Percentiles rank a stretch among this genome's conserved stretches.
These are phyloP conservation scores for Tricholauxania praeusta DNA, from an alignment of 2,888 invertebrate genomes.

Conservation along the genomic window DNA sequence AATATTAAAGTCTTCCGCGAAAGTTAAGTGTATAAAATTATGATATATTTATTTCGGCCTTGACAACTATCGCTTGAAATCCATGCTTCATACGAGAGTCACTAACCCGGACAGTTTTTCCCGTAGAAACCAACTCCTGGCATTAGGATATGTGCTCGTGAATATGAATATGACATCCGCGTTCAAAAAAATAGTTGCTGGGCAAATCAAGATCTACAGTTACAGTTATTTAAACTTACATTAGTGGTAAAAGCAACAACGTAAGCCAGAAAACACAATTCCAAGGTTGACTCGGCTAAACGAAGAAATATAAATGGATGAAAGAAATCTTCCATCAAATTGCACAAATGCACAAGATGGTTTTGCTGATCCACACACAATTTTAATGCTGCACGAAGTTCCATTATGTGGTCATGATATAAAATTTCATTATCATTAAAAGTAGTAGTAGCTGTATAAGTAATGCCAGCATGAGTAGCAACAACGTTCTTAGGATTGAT, in stretches of 20 bases:
- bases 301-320: slow-evolving; percentile 35
- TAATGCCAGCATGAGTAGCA: background rate
- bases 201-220: too few species aligned
- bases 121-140: too few species aligned
- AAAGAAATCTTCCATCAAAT: slow-evolving; percentile 40
- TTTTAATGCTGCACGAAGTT: slow-evolving; percentile 38
- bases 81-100: too few species aligned
- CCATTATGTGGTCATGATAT: background rate
- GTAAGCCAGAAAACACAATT: slow-evolving; percentile 40
- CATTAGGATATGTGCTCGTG: too few species aligned
- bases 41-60: too few species aligned
- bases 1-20: too few species aligned
- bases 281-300: slow-evolving; percentile 25
- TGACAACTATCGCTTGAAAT: too few species aligned
- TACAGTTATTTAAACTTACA: slow-evolving; percentile 26
- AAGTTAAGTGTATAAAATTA: too few species aligned
- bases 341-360: slow-evolving; percentile 48
- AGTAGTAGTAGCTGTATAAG: background rate
- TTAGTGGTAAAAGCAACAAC: slow-evolving; percentile 19
- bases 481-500: background rate
- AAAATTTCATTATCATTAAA: background rate
- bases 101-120: too few species aligned
- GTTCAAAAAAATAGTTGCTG: too few species aligned
- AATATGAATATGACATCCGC: too few species aligned
- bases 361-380: slow-evolving; percentile 52